phyloP scores from a whole-genome alignment of 37 sponge, comb jelly and placozoan species.

The Hexactinellida sp. region DNA sequence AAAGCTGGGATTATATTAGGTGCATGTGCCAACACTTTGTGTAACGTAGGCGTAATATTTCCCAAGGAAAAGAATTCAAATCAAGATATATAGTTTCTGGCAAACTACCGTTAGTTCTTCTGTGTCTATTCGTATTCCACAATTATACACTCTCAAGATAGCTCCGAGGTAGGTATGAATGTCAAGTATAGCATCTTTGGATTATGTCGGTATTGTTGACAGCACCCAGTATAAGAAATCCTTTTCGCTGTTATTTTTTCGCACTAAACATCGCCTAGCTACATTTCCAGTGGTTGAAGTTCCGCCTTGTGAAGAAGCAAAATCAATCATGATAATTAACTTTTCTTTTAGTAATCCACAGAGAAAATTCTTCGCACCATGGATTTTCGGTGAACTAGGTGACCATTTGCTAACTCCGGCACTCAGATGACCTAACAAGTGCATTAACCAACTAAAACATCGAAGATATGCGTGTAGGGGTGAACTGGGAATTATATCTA shows the following conservation, averaged over 20 bases:
- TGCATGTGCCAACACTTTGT: background rate
- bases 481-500: background rate
- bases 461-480: background rate
- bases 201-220: background rate
- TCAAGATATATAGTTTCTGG: background rate
- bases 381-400: background rate
- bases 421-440: background rate
- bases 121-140: background rate
- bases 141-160: background rate
- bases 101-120: background rate
- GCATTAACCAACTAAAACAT: background rate
- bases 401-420: background rate
- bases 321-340: background rate
- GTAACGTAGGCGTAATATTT: background rate
- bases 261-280: background rate
- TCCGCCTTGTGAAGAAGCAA: background rate
- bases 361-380: background rate
- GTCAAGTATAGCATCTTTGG: background rate
- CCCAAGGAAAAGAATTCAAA: background rate
- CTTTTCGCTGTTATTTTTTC: background rate
- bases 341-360: background rate
- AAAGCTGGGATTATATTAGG: background rate
- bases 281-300: background rate
- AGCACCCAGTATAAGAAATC: background rate
- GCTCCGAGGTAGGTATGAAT: slow-evolving; percentile 4